Evolutionary conservation across 1,140 invertebrate genomes (phyloP), one percentile per base, ranked within the genome.

Genomic region (Saxidomus purpurata): DNA sequence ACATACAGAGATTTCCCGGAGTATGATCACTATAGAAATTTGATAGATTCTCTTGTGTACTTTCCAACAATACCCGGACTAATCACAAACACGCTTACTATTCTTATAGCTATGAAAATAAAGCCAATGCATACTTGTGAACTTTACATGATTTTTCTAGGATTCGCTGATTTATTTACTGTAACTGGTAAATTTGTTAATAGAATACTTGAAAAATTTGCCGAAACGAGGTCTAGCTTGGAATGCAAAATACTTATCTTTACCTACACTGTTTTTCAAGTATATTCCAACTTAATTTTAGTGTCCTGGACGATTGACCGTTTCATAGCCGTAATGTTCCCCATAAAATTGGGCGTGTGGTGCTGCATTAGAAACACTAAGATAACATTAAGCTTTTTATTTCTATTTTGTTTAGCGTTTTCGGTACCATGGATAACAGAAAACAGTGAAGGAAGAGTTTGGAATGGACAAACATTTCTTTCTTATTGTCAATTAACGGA

Each of bases 311-410:
- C n/a, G n/a, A n/a, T n/a, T n/a, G n/a, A n/a, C n/a, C n/a, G n/a
- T n/a, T n/a, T n/a, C n/a, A 52, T 77, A 28, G 74, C 74, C 3
- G 74, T 77, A 13, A 52, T 52, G 13, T 47, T 77, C 31, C 74
- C 74, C 1, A 49, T 77, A 15, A 77, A 77, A 49, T 49, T 77
- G 25, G 17, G 43, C 0, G 49, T 43, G 0, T 77, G 74, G 74
- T 77, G 74, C 36, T 34, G 43, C n/a, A 22, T 77, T 11, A 77
- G 43, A 25, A 77, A 77, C 43, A 52, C 74, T 28, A 77, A 47
- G 15, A 25, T 25, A 4, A 19, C 43, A 25, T 28, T 77, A 13
- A 11, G 6, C 52, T 34, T 52, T 31, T 8, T 77, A n/a, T 15
- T 49, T 1, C 1, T 77, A 43, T 8, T 52, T 13, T 17, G 25